Evolutionary conservation across 2,797 vertebrate genomes (phyloP).

Genomic region (Aldrovandia affinis): DNA sequence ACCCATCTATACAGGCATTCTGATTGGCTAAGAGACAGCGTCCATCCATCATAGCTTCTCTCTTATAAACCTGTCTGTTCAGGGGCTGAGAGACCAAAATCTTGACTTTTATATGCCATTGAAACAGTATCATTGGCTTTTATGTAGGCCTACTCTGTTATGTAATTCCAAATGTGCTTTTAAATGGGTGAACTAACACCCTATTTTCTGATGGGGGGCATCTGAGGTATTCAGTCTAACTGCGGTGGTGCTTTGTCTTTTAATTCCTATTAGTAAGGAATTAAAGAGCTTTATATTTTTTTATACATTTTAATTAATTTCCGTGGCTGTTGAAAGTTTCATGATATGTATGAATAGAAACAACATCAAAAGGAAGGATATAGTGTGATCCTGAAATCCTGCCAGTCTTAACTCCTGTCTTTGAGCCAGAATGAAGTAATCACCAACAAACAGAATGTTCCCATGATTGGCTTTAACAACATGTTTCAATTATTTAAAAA

Average conservation of each 20-base stretch:
- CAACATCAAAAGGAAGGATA: too few relatives aligned
- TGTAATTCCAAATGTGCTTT: not conserved
- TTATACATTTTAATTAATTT: not conserved
- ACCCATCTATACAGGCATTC: not conserved
- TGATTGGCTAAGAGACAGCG: not conserved
- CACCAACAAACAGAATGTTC: not conserved
- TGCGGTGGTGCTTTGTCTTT: not conserved
- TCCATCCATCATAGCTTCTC: not conserved
- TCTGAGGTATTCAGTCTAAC: not conserved
- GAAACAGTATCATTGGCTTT: not conserved
- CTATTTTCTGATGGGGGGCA: not conserved
- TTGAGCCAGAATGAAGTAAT: not conserved
- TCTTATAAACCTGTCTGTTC: not conserved
- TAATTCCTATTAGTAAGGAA: not conserved
- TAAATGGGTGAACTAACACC: not conserved
- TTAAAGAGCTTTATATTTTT: not conserved
- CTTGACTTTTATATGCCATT: too few relatives aligned
- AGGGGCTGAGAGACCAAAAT: not conserved
- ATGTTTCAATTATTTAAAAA: too few relatives aligned
- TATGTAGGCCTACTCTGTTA: not conserved
- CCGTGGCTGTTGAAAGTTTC: not conserved
- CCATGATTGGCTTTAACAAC: not conserved
- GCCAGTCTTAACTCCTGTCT: not conserved
- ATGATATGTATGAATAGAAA: conserved; percentile 2
- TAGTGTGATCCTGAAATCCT: not conserved